Evolutionary conservation across 1,140 invertebrate species (phyloP), one percentile per base, ranked within the genome.

Genomic region (Apis cerana): DNA sequence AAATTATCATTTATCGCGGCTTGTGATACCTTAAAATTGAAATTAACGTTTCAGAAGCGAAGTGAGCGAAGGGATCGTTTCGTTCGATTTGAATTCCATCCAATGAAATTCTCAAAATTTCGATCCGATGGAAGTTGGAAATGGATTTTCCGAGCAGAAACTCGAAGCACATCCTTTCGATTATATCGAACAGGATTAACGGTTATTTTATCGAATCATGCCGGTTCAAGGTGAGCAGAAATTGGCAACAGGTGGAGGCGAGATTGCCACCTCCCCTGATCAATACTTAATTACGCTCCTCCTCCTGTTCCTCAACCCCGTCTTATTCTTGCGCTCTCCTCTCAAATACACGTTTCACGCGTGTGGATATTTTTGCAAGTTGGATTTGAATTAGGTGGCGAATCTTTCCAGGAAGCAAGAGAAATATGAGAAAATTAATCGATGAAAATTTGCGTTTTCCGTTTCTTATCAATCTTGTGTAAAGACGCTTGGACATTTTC

Each of bases 221-320:
- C 72, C 76, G 75, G 76, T 74, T 78, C 69, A 56, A 75, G 80
- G 78, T 78, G 56, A 74, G 75, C 43, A 80, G 84, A 88, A 88
- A 87, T 76, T 62, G 89, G 91, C 91, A 91, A 91, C 91, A 91
- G 91, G 91, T 91, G 90, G 90, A 88, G 85, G 65, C 68, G 85
- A 43, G 71, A 68, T 67, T 81, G 74, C 90, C 90, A 87, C 90
- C 91, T 89, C 33, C 91, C 91, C 90, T 91, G 91, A 91, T 91
- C 91, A 91, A 91, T 91, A 91, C 90, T 91, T 91, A 91, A 91
- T 91, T 91, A 90, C 89, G 84, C 80, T 52, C 59, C 58, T 62
- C 58, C 56, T 80, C 64, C 19, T 43, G 27, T 64, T 33, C 27
- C 1, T 9, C 33, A 19, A 8, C 64, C 19, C 0, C 0, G 4